A percentile compares a stretch with the other conserved stretches of the same genome.
phyloP scores from a whole-genome alignment of 2,113 vertebrate genomes.

The Craseonycteris thonglongyai region DNA sequence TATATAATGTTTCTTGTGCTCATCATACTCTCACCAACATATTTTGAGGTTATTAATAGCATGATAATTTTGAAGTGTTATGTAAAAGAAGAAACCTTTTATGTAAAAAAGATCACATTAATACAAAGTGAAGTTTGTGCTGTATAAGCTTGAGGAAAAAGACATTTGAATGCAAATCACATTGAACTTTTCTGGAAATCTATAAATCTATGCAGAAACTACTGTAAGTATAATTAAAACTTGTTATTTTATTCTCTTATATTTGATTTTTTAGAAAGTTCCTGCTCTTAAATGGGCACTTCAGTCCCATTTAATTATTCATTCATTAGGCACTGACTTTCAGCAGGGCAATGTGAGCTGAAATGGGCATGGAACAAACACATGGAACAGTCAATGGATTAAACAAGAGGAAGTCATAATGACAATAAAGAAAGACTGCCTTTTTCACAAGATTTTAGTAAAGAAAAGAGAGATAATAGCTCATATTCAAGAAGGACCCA shows the following conservation, averaged over 20 bases:
- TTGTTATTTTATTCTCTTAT: slow-evolving; percentile 21
- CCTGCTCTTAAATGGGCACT: neutral
- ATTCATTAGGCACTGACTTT: neutral
- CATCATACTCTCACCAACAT: slow-evolving; percentile 72
- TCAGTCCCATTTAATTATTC: neutral
- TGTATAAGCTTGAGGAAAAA: slow-evolving; percentile 58
- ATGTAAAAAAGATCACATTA: slow-evolving; percentile 70
- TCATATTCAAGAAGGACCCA: neutral
- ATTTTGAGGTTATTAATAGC: slow-evolving; percentile 73
- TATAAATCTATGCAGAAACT: slow-evolving; percentile 50
- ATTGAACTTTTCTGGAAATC: slow-evolving; percentile 56
- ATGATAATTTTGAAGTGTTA: slow-evolving; percentile 74
- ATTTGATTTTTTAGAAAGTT: slow-evolving; percentile 34
- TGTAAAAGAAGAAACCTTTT: slow-evolving; percentile 70
- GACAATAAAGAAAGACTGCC: neutral
- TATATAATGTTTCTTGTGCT: slow-evolving; percentile 65
- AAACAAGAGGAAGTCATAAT: neutral
- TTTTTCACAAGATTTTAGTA: neutral
- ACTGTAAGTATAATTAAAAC: slow-evolving; percentile 45
- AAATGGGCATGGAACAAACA: neutral
- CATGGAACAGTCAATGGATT: neutral
- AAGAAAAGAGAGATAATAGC: neutral
- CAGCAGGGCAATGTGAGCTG: neutral
- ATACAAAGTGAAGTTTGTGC: slow-evolving; percentile 66
- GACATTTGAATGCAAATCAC: slow-evolving; percentile 70